phyloP scores from a whole-genome alignment of 2,888 invertebrate genomes.

The Proisotoma minuta region DNA sequence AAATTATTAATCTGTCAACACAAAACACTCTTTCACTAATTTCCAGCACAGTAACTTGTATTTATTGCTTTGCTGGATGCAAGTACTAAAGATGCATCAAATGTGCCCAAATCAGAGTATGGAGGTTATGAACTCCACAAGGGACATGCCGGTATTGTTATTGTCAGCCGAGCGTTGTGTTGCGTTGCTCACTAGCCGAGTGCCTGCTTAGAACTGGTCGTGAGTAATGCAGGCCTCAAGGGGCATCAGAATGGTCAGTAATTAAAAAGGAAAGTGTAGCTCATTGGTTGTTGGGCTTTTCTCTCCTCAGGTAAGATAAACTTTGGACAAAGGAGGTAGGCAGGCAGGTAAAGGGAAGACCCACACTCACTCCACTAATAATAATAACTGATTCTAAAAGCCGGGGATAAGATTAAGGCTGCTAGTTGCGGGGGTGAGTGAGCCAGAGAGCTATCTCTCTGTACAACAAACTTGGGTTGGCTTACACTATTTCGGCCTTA shows the following conservation, averaged over 20 bases:
- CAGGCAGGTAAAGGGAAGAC: conserved; percentile 20
- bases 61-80: no score
- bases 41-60: no score
- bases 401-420: conserved; percentile 25
- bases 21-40: no score
- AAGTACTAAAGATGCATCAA: background rate
- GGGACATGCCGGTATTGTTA: no score
- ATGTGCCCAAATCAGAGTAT: background rate
- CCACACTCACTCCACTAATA: background rate
- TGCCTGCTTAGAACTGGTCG: conserved; percentile 43
- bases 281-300: conserved; percentile 39
- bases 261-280: conserved; percentile 47
- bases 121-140: background rate
- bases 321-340: conserved; percentile 16
- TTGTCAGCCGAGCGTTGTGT: background rate
- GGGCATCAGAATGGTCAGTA: conserved; percentile 47
- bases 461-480: conserved; percentile 1
- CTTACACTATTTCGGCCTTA: no score
- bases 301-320: conserved; percentile 15
- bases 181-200: conserved; percentile 38
- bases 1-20: background rate
- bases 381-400: conserved; percentile 1
- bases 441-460: conserved; percentile 12
- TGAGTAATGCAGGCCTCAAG: conserved; percentile 34
- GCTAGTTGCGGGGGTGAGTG: conserved; percentile 18